Conservation (phyloP, 2,888 invertebrate species). For the Formica aserva region DNA sequence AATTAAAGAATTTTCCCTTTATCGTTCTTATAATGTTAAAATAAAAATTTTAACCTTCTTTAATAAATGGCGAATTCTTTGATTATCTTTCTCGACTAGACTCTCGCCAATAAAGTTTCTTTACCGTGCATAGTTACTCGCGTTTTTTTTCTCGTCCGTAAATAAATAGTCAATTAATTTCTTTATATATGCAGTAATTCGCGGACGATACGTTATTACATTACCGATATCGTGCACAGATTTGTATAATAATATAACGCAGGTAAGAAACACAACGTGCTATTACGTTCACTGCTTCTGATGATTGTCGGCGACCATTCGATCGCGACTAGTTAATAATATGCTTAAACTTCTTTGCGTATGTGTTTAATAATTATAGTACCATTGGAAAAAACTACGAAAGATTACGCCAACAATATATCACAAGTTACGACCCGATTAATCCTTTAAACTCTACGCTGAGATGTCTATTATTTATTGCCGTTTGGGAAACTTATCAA, state of each 20-base stretch:
- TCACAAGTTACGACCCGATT: not conserved
- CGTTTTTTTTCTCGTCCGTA: not conserved
- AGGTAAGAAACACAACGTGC: slow-evolving; percentile 40
- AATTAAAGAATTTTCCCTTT: not conserved
- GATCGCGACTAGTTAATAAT: slow-evolving; percentile 38
- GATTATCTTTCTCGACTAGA: not conserved
- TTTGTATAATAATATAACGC: slow-evolving; percentile 12
- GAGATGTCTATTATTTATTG: slow-evolving; percentile 49
- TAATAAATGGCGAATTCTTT: not conserved
- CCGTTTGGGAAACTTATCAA: slow-evolving; percentile 54
- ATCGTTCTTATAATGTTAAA: not conserved
- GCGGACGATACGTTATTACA: slow-evolving; percentile 17
- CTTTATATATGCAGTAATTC: slow-evolving; percentile 25
- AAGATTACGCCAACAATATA: slow-evolving; percentile 24
- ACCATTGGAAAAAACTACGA: slow-evolving; percentile 51
- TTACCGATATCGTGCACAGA: slow-evolving; percentile 15
- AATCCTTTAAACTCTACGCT: slow-evolving; percentile 20
- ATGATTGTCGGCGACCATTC: slow-evolving; percentile 57
- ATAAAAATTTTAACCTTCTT: slow-evolving; percentile 8
- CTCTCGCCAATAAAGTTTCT: slow-evolving; percentile 17
- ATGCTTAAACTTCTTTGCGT: slow-evolving; percentile 3
- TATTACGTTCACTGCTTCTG: slow-evolving; percentile 61
- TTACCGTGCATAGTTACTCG: not conserved
- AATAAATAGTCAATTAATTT: slow-evolving; percentile 44
- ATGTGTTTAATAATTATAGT: slow-evolving; percentile 40